Percentiles rank a stretch among this genome's conserved stretches.
phyloP scores from a whole-genome alignment of 2,888 invertebrate genomes.

The Phyllotreta cruciferae region DNA sequence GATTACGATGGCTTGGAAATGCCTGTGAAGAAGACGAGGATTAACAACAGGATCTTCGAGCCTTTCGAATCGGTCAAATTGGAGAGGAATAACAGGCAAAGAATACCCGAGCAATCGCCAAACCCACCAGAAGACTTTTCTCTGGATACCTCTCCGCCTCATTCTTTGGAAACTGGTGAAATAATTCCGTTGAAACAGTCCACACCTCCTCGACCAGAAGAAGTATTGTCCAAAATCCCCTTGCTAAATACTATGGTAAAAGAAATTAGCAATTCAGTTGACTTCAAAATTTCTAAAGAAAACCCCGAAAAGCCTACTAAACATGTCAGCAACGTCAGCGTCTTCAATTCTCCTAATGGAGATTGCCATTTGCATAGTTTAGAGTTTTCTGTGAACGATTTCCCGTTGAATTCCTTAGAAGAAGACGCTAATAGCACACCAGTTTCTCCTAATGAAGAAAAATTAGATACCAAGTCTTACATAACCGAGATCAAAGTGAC shows the following conservation, averaged over 20 bases:
- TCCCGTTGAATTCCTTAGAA: constrained; percentile 42
- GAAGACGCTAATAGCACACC: constrained; percentile 5
- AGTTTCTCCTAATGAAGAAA: constrained; percentile 28
- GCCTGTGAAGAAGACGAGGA: constrained; percentile 1
- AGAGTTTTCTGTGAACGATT: constrained; percentile 49
- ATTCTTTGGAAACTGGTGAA: constrained; percentile 35
- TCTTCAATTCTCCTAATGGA: constrained; percentile 43
- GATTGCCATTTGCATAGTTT: constrained; percentile 50
- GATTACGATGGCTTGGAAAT: no score
- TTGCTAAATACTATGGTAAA: constrained; percentile 40
- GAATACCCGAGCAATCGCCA: constrained; percentile 29
- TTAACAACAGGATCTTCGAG: constrained; percentile 31
- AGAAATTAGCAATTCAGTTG: constrained; percentile 70
- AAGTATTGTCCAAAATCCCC: constrained; percentile 40
- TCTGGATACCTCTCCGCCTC: constrained; percentile 38
- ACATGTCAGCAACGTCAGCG: constrained; percentile 48
- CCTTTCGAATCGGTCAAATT: constrained; percentile 27
- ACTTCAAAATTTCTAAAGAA: constrained; percentile 69
- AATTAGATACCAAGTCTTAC: constrained; percentile 60
- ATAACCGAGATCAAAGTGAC: constrained; percentile 78
- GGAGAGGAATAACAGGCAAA: constrained; percentile 34
- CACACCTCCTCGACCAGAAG: constrained; percentile 31
- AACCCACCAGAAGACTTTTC: constrained; percentile 33
- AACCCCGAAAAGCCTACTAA: constrained; percentile 67
- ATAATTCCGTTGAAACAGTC: constrained; percentile 14